These are phyloP conservation scores for Muscina levida DNA, from an alignment of 2,888 invertebrate genomes.

Conservation along the genomic window DNA sequence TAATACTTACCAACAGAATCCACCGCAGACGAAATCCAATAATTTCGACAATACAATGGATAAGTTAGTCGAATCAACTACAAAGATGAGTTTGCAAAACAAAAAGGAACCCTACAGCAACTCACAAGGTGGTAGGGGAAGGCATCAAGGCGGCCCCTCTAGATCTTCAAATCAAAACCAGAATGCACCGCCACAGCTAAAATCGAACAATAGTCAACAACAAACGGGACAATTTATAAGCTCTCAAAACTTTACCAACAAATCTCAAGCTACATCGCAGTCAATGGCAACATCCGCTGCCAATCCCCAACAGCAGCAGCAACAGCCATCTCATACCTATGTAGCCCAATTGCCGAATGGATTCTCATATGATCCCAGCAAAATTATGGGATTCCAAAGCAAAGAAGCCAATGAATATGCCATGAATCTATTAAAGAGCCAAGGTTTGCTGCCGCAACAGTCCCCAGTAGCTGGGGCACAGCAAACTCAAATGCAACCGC, in stretches of 20 bases:
- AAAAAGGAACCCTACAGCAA: conserved; percentile 50
- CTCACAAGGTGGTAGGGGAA: conserved; percentile 37
- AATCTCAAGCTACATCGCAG: conserved; percentile 65
- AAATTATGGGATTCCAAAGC: conserved; percentile 79
- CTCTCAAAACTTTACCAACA: conserved; percentile 34
- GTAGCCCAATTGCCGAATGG: conserved; percentile 74
- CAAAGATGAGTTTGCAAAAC: conserved; percentile 73
- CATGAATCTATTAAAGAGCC: conserved; percentile 78
- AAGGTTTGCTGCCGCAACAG: conserved; percentile 70
- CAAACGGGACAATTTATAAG: conserved; percentile 31
- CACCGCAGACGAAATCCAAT: conserved; percentile 67
- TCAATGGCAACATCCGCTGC: conserved; percentile 61
- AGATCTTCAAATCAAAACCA: conserved; percentile 52
- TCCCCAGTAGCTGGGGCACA: conserved; percentile 40
- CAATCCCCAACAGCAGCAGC: conserved; percentile 63
- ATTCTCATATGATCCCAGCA: conserved; percentile 78
- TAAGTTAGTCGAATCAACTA: conserved; percentile 71
- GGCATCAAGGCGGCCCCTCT: conserved; percentile 42
- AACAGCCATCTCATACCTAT: conserved; percentile 50
- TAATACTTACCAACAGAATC: conserved; percentile 37
- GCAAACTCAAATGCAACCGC: conserved; percentile 41
- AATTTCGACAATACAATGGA: conserved; percentile 66
- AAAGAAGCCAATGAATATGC: conserved; percentile 80
- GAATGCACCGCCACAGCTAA: conserved; percentile 73
- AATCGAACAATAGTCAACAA: conserved; percentile 45